Evolutionary conservation across 2,113 vertebrate genomes (phyloP).

Genomic region (Mohoua ochrocephala): DNA sequence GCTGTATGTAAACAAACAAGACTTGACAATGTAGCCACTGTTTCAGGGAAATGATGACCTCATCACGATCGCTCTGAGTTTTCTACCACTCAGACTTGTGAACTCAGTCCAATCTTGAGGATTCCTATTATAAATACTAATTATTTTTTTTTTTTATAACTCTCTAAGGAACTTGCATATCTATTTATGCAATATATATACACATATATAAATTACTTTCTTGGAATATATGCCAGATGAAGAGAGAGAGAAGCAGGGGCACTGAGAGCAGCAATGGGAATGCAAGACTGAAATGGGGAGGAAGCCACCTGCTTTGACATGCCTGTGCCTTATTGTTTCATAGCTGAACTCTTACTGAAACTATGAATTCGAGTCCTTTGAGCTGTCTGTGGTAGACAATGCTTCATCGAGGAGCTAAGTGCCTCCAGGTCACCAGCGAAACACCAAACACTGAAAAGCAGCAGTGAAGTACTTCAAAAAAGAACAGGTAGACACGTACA

Average conservation of each 20-base stretch:
- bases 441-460: constrained; percentile 22
- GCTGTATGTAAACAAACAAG: not conserved
- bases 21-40: not conserved
- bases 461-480: not conserved
- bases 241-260: not conserved
- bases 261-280: not conserved
- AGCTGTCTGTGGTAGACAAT: constrained; percentile 5
- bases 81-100: not conserved
- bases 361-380: not conserved
- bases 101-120: not conserved
- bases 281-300: not conserved
- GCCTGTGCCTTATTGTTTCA: not conserved
- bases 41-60: not conserved
- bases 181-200: not conserved
- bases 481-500: not conserved
- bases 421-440: constrained; percentile 3
- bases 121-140: not conserved
- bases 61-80: not conserved
- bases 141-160: not conserved
- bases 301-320: not conserved
- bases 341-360: not conserved
- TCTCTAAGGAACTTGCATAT: not conserved
- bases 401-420: not conserved
- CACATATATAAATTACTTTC: not conserved
- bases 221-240: not conserved